Evolutionary conservation across 2,797 vertebrate genomes (phyloP).

Genomic region (Austrolebias charrua): DNA sequence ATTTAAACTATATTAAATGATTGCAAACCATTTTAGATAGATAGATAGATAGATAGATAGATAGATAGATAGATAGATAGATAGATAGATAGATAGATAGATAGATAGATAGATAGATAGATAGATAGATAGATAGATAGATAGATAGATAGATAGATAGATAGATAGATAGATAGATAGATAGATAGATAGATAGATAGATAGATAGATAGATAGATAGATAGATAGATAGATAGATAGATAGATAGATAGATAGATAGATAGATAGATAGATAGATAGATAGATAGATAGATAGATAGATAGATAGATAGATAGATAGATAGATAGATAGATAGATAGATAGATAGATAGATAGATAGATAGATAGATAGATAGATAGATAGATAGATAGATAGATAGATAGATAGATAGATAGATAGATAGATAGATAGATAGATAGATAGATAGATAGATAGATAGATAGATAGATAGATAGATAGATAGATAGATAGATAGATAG

Average conservation of each 20-base stretch:
- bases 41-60: conserved; percentile 6
- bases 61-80: conserved; percentile 21
- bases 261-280: conserved; percentile 2
- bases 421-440: conserved; percentile 15
- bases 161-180: conserved; percentile 13
- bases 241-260: neutral
- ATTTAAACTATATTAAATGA: neutral
- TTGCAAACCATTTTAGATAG: too few relatives aligned
- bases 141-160: neutral
- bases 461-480: conserved; percentile 3
- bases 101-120: conserved; percentile 6
- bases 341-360: conserved; percentile 18
- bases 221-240: conserved; percentile 12
- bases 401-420: conserved; percentile 22
- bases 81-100: conserved; percentile 15
- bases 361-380: too few relatives aligned
- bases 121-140: conserved; percentile 11
- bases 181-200: conserved; percentile 23
- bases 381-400: conserved; percentile 10
- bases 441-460: conserved; percentile 8
- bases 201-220: conserved; percentile 9
- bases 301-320: conserved; percentile 17
- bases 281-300: conserved; percentile 19
- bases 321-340: conserved; percentile 5
- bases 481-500: neutral